A percentile compares a stretch with the other conserved stretches of the same genome.
Evolutionary conservation across 2,797 vertebrate genomes (phyloP).

Genomic region (Microhierax caerulescens): DNA sequence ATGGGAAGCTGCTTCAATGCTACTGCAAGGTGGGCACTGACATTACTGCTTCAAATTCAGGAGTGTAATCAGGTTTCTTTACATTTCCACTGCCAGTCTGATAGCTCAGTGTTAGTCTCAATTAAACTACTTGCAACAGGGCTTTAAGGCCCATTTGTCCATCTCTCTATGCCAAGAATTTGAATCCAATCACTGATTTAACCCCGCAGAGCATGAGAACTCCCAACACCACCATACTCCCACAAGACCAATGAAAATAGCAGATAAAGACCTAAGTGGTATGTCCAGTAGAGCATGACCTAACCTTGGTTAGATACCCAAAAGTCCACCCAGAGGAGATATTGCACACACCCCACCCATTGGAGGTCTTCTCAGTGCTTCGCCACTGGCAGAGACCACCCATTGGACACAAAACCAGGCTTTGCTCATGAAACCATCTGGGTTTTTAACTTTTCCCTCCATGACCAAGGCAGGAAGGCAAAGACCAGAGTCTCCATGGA

Average conservation of each 20-base stretch:
- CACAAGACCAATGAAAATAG: background rate
- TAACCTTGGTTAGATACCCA: background rate
- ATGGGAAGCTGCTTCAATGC: background rate
- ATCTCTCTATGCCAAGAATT: background rate
- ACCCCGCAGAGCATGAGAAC: background rate
- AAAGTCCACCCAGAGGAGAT: background rate
- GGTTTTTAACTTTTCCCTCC: background rate
- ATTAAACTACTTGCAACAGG: background rate
- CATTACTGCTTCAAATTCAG: background rate
- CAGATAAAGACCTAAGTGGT: background rate
- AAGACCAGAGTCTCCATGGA: background rate
- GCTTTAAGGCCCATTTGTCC: background rate
- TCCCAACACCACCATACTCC: background rate
- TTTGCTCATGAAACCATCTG: accelerated
- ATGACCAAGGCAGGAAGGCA: background rate
- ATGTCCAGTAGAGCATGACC: background rate
- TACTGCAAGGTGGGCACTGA: background rate
- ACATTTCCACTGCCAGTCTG: background rate
- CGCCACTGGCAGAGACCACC: background rate
- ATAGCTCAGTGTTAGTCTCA: background rate
- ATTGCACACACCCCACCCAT: background rate
- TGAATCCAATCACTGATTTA: background rate
- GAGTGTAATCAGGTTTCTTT: background rate
- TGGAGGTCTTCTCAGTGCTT: background rate
- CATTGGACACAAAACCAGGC: background rate